Percentiles rank a stretch among this genome's conserved stretches.
These are phyloP conservation scores for Podarcis lilfordi DNA, from an alignment of 2,797 vertebrate genomes.

Conservation along the genomic window DNA sequence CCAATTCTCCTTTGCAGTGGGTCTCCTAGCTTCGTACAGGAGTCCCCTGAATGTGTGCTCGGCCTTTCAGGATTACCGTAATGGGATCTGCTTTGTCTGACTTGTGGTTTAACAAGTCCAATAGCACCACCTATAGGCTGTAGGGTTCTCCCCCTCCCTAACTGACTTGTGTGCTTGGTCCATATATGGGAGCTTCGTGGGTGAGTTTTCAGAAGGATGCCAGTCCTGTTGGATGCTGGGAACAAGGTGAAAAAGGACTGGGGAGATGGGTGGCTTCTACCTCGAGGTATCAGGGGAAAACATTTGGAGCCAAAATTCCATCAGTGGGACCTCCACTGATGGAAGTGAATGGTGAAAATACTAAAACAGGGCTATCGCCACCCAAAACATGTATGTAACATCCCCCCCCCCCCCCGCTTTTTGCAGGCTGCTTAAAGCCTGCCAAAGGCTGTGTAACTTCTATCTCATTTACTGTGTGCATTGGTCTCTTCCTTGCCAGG, in stretches of 20 bases:
- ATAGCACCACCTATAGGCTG: neutral
- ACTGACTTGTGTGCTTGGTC: neutral
- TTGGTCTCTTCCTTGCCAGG: conserved; percentile 63
- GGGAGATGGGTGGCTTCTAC: too few species aligned
- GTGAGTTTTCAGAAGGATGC: neutral
- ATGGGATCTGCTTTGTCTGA: neutral
- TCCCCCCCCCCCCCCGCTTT: neutral
- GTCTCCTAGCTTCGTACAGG: neutral
- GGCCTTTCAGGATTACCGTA: neutral
- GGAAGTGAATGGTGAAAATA: neutral
- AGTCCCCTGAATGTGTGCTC: neutral
- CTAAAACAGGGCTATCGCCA: neutral
- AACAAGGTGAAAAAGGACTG: neutral
- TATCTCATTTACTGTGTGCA: neutral
- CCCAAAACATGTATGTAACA: neutral
- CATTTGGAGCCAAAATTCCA: neutral
- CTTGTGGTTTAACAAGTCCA: neutral
- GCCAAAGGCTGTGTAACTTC: neutral
- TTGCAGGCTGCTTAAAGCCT: neutral
- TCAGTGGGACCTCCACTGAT: neutral
- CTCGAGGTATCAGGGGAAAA: neutral
- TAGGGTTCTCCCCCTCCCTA: neutral
- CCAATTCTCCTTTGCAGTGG: neutral
- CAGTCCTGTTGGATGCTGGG: too few species aligned
- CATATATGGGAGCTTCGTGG: neutral